A percentile compares a stretch with the other conserved stretches of the same genome.
phyloP scores from a whole-genome alignment of 1,140 invertebrate genomes.

The Holotrichia oblita region DNA sequence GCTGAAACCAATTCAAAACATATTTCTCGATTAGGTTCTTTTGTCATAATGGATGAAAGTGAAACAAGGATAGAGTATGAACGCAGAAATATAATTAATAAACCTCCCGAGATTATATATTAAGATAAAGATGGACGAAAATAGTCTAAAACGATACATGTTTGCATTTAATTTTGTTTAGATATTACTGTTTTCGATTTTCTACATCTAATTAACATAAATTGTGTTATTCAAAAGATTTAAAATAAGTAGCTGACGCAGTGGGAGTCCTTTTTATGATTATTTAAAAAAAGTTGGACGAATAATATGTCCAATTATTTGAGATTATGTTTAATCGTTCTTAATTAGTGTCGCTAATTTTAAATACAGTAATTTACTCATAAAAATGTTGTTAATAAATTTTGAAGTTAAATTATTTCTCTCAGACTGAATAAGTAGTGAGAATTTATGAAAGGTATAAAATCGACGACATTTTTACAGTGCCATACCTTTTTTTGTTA shows the following conservation, averaged over 20 bases:
- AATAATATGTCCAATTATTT: too few relatives aligned
- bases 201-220: neutral
- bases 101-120: neutral
- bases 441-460: neutral
- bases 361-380: too few relatives aligned
- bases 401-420: too few relatives aligned
- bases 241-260: neutral
- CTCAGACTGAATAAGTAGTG: too few relatives aligned
- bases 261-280: neutral
- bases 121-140: neutral
- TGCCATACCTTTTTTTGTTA: neutral
- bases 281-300: too few relatives aligned
- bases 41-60: constrained; percentile 57
- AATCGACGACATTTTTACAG: neutral
- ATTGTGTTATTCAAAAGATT: constrained; percentile 36
- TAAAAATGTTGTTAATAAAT: too few relatives aligned
- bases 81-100: neutral
- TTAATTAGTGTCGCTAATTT: too few relatives aligned
- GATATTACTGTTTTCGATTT: neutral
- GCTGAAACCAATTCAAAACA: constrained; percentile 58
- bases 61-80: constrained; percentile 23
- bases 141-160: too few relatives aligned
- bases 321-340: too few relatives aligned
- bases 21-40: constrained; percentile 64
- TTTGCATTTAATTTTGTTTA: neutral